Evolutionary conservation across 1,140 invertebrate genomes (phyloP), one percentile per base, ranked within the genome.

Genomic region (Spodoptera frugiperda): DNA sequence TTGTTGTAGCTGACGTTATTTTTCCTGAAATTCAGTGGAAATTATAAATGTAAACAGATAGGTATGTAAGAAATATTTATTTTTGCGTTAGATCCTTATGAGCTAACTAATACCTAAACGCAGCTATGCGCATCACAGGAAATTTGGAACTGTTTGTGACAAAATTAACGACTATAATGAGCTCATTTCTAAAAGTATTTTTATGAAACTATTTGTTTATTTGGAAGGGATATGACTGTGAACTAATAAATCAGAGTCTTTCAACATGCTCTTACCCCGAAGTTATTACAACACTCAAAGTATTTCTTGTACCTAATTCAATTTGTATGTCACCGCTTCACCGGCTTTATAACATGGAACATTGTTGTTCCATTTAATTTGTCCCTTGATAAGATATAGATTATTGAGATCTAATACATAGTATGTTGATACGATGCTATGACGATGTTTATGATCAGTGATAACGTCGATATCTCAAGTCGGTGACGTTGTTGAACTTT

Each of bases 361-460:
- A 65, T 19, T 73, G 76, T 80, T 79, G 77, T 78, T 81, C 78
- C 77, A 80, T 82, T 84, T 79, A 76, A 78, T 84, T 84, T 73
- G 33, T 44, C 67, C 46, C 39, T 55, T 8, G 77, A 78, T 78
- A 78, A 78, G 53, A 75, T 78, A 78, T 75, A 75, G 44, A 74
- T 75, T 78, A 80, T 83, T 82, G 79, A 87, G 78, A 87, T 84
- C 78, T 61, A 78, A 81, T 76, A 77, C 68, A 39, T 39, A 39
- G 33, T 78, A 57, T 77, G 59, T 77, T 67, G 78, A 81, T 81
- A 80, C 49, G 76, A 46, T 17, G 21, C 30, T 65, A 78, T 74
- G 59, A 78, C 77, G 70, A 67, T 73, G 19, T 76, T 77, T 72
- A 53, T 76, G 39, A 73, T 77, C 44, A 61, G 77, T 73, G 77